Evolutionary conservation across 2,888 invertebrate genomes (phyloP).

Genomic region (Ophion costatus): DNA sequence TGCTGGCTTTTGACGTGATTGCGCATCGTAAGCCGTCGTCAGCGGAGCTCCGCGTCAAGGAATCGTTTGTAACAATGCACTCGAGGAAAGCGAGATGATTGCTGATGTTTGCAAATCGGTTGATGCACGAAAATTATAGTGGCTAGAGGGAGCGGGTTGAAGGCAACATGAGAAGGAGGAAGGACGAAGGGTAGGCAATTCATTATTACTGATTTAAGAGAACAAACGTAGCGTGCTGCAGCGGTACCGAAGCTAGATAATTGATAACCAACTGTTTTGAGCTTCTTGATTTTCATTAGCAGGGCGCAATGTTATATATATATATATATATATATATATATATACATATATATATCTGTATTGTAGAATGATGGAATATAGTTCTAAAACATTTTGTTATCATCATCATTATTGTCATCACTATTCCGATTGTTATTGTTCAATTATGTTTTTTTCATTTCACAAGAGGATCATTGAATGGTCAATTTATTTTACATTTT

Average conservation of each 20-base stretch:
- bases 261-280: constrained; percentile 29
- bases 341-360: constrained; percentile 24
- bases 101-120: constrained; percentile 9
- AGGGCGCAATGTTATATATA: constrained; percentile 60
- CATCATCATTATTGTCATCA: too few relatives aligned
- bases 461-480: constrained; percentile 28
- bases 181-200: constrained; percentile 47
- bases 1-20: constrained; percentile 76
- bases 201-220: constrained; percentile 31
- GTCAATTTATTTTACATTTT: neutral
- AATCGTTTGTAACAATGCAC: constrained; percentile 31
- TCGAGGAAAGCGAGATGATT: constrained; percentile 12
- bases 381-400: neutral
- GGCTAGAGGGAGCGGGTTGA: neutral
- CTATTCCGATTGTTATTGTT: too few relatives aligned
- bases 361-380: constrained; percentile 64
- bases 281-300: constrained; percentile 51
- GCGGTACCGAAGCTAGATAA: constrained; percentile 51
- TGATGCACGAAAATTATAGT: constrained; percentile 43
- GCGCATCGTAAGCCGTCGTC: constrained; percentile 64
- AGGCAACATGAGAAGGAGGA: neutral
- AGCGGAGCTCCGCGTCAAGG: constrained; percentile 40
- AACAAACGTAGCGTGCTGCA: constrained; percentile 51
- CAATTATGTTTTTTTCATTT: neutral
- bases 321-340: constrained; percentile 33